Base-by-base conservation (phyloP, 2,888 invertebrate genomes). In the Limnephilus lunatus region DNA sequence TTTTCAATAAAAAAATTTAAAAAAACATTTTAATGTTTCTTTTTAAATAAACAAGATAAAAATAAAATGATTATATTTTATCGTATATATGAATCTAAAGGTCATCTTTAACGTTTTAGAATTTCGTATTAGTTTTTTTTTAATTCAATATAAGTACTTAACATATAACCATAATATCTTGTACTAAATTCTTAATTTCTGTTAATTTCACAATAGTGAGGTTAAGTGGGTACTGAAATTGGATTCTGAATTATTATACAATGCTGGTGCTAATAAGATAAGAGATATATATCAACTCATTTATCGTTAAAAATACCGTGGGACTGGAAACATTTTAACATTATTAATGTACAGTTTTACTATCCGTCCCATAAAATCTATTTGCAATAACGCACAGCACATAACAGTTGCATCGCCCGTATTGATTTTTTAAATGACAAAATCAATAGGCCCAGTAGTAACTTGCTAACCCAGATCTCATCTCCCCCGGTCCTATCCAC, bases 401-500 rank as follows among this genome's bases (percentile, higher is more conserved):
- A 83, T 83, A 35, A 83, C 83, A 83, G 31, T 83, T 83, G 88
- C 53, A 68, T 32, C 31, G 32, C 88, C 88, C 88, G 88, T 92
- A 93, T 93, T 90, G 93, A 93, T 93, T 93, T 83, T 93, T 89
- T 85, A 68, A 68, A 48, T 68, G 48, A 32, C 19, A 90, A 85
- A 93, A 93, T 93, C 93, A 92, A 93, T 93, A 93, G 85, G 12
- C 31, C 30, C 35, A 81, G 85, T 88, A 90, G 82, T 88, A 83
- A 68, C 68, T 92, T 87, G 89, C 85, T 93, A 93, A 93, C 93
- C 93, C 92, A 93, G 91, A 93, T 93, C 91, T n/a, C 82, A 89
- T 35, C 31, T 91, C 93, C 91, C 85, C 31, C 35, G 44, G 86
- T 39, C 39, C 82, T 11, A 85, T 44, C 44, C 90, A 88, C 92